phyloP scores from a whole-genome alignment of 2,113 vertebrate genomes.

The Haemorhous mexicanus region DNA sequence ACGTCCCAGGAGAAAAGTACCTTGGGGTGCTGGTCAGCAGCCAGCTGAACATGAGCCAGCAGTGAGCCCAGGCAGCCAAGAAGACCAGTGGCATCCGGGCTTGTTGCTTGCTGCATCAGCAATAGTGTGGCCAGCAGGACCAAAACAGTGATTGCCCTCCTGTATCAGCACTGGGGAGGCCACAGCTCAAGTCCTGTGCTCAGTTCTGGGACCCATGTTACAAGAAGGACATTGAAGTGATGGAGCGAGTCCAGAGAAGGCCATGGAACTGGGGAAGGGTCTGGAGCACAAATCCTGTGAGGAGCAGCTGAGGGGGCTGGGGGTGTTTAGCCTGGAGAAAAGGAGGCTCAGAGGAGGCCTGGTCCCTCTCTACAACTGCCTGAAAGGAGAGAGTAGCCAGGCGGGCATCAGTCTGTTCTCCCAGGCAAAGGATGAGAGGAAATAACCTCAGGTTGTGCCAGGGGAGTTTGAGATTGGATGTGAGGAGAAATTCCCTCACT shows the following conservation, averaged over 20 bases:
- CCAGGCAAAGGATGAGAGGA: neutral
- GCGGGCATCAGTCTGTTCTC: neutral
- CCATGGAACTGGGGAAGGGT: neutral
- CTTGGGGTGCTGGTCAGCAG: neutral
- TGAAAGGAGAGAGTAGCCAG: neutral
- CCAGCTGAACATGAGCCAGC: neutral
- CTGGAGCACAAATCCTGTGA: neutral
- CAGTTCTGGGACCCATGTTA: neutral
- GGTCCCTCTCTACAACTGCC: neutral
- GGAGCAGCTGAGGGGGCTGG: neutral
- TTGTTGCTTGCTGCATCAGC: neutral
- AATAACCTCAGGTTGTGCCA: neutral
- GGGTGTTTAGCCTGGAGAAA: neutral
- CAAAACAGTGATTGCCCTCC: neutral
- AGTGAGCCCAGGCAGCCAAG: neutral
- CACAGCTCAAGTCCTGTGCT: neutral
- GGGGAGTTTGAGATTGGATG: neutral
- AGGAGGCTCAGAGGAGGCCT: neutral
- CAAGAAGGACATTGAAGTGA: neutral
- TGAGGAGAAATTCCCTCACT: neutral
- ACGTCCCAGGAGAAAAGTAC: neutral
- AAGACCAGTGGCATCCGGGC: neutral
- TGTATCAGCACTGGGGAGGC: neutral
- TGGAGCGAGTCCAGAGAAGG: neutral
- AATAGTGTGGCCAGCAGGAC: neutral